A percentile compares a stretch with the other conserved stretches of the same genome.
phyloP scores from a whole-genome alignment of 1,140 invertebrate genomes.

The Condylostylus longicornis region DNA sequence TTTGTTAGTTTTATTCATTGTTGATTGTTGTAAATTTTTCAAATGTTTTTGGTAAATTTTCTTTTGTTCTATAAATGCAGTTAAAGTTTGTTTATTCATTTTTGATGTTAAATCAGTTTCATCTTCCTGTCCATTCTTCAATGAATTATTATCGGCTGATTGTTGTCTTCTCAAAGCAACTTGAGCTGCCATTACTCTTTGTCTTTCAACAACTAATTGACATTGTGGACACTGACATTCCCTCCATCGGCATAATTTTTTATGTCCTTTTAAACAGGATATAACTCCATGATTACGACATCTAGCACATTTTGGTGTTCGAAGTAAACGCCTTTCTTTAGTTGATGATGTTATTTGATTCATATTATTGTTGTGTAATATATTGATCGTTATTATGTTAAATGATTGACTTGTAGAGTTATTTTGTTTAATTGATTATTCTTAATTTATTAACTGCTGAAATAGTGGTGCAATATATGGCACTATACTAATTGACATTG shows the following conservation, averaged over 20 bases:
- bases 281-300: slow-evolving; percentile 82
- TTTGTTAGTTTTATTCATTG: slow-evolving; percentile 26
- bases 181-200: slow-evolving; percentile 80
- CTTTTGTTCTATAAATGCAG: slow-evolving; percentile 36
- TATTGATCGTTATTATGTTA: no score
- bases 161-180: slow-evolving; percentile 51
- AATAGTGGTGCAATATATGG: no score
- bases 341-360: no score
- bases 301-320: slow-evolving; percentile 75
- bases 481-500: no score
- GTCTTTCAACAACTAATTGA: slow-evolving; percentile 70
- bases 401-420: no score
- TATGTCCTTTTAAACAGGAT: slow-evolving; percentile 76
- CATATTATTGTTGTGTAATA: no score
- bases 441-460: no score
- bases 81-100: slow-evolving; percentile 8
- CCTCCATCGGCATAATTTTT: slow-evolving; percentile 59
- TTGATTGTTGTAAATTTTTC: slow-evolving; percentile 42
- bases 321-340: no score
- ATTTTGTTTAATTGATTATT: no score
- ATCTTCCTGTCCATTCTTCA: slow-evolving; percentile 8
- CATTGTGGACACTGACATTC: slow-evolving; percentile 75
- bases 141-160: slow-evolving; percentile 37
- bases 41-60: slow-evolving; percentile 42
- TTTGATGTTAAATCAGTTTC: slow-evolving; percentile 13